These are phyloP conservation scores for Pteropus alecto DNA, from an alignment of 2,113 vertebrate genomes.

Conservation along the genomic window DNA sequence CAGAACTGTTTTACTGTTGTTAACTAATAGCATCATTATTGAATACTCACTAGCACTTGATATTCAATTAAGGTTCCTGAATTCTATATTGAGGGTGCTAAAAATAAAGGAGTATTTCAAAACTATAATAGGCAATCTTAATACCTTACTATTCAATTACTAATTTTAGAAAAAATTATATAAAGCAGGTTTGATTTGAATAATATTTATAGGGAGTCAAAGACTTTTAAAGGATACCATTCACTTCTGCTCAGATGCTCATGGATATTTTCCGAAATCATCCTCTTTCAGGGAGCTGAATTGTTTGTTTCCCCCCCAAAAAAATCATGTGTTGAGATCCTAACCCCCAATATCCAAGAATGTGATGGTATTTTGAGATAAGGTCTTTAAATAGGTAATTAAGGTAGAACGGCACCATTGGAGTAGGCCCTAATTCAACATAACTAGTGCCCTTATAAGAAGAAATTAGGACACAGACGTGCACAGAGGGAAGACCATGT, in stretches of 20 bases:
- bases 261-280: not conserved
- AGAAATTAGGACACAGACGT: not conserved
- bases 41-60: not conserved
- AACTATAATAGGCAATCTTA: not conserved
- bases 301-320: not conserved
- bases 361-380: not conserved
- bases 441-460: not conserved
- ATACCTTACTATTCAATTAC: slow-evolving; percentile 16
- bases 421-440: not conserved
- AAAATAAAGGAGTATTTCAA: slow-evolving; percentile 16
- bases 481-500: not conserved
- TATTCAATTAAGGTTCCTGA: not conserved
- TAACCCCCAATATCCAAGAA: not conserved
- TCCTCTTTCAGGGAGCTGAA: not conserved
- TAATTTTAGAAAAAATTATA: slow-evolving; percentile 25
- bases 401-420: not conserved
- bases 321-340: not conserved
- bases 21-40: not conserved
- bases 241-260: not conserved
- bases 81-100: slow-evolving; percentile 12
- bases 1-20: not conserved
- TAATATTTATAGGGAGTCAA: not conserved
- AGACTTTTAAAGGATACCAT: not conserved
- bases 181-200: not conserved
- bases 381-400: not conserved